A percentile compares a stretch with the other conserved stretches of the same genome.
These are phyloP conservation scores for Polyodon spathula DNA, from an alignment of 2,113 vertebrate genomes.

Conservation along the genomic window DNA sequence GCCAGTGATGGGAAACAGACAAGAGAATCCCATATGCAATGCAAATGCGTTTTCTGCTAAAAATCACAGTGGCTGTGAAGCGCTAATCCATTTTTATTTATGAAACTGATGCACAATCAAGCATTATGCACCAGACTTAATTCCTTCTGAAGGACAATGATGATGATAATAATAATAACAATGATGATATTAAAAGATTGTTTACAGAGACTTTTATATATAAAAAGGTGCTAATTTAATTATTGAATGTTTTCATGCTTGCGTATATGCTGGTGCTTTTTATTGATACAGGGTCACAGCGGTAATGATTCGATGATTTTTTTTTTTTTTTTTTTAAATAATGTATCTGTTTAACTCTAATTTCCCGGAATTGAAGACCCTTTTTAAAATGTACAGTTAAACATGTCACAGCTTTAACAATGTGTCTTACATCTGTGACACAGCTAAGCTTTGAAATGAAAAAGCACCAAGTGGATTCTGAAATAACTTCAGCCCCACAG, in stretches of 20 bases:
- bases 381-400: constrained; percentile 18
- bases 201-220: constrained; percentile 54
- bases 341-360: constrained; percentile 20
- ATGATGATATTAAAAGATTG: too few species aligned
- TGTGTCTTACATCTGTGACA: constrained; percentile 28
- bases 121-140: too few species aligned
- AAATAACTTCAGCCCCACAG: too few species aligned
- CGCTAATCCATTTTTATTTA: too few species aligned
- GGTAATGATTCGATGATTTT: constrained; percentile 20
- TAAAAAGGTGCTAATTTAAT: constrained; percentile 46
- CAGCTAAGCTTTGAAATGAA: constrained; percentile 18
- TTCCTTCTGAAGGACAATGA: too few species aligned
- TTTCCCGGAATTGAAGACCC: constrained; percentile 18
- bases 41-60: too few species aligned
- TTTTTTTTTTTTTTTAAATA: constrained; percentile 10
- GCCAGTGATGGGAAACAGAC: too few species aligned
- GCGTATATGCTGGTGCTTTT: constrained; percentile 26
- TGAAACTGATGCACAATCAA: too few species aligned
- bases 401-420: constrained; percentile 25
- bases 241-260: constrained; percentile 22
- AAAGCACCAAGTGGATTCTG: too few species aligned
- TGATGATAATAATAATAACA: too few species aligned
- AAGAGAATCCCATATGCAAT: too few species aligned
- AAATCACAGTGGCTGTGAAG: too few species aligned
- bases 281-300: constrained; percentile 12